Conservation (phyloP, 2,888 invertebrate species). For the Parnassius mnemosyne region DNA sequence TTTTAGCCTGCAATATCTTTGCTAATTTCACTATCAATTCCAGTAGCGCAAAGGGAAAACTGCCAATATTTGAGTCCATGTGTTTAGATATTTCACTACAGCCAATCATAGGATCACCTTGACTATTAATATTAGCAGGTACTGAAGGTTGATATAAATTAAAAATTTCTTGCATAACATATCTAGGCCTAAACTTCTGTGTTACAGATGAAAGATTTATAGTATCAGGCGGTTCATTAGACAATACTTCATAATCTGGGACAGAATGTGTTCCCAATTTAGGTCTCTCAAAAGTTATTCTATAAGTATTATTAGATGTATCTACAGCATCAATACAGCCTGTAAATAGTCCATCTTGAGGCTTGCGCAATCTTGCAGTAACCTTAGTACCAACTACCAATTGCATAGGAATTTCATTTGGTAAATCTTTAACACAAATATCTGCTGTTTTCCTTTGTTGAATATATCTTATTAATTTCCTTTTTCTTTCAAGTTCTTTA, state of each 20-base stretch:
- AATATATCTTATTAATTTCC: constrained; percentile 94
- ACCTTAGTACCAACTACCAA: constrained; percentile 97
- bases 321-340: constrained; percentile 97
- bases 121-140: constrained; percentile 61
- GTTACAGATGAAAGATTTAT: constrained; percentile 91
- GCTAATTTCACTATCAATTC: constrained; percentile 93
- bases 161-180: constrained; percentile 80
- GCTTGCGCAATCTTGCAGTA: constrained; percentile 92
- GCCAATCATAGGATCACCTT: constrained; percentile 87
- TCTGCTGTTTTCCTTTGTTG: constrained; percentile 95
- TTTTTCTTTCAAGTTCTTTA: constrained; percentile 91
- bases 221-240: constrained; percentile 95
- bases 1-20: constrained; percentile 91
- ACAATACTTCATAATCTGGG: constrained; percentile 97
- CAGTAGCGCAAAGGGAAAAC: constrained; percentile 91
- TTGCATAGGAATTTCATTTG: constrained; percentile 96
- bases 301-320: constrained; percentile 95
- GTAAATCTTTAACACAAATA: constrained; percentile 91
- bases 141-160: constrained; percentile 63
- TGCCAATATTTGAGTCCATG: constrained; percentile 82
- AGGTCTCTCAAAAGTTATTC: constrained; percentile 95
- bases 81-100: constrained; percentile 68
- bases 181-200: constrained; percentile 88
- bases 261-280: constrained; percentile 97
- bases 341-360: constrained; percentile 97